Percentiles rank a stretch among this genome's conserved stretches.
Conservation (phyloP, 1,140 invertebrate species). For the Brachionus plicatilis region DNA sequence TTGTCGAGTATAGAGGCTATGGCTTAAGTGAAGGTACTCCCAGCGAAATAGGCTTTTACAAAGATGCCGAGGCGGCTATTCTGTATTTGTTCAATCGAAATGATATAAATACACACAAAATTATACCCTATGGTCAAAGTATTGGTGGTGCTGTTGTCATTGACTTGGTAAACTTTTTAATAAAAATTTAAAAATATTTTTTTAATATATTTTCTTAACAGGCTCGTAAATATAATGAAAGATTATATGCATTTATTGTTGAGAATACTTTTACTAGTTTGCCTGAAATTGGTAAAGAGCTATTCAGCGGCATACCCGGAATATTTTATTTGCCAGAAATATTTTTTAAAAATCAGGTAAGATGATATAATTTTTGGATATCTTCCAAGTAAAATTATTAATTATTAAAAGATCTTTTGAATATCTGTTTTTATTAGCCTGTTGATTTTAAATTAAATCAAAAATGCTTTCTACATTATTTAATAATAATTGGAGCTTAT, state of each 20-base stretch:
- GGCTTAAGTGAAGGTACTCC: slow-evolving; percentile 82
- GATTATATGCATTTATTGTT: slow-evolving; percentile 74
- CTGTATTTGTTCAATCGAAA: slow-evolving; percentile 72
- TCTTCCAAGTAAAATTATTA: too few species aligned
- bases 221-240: slow-evolving; percentile 59
- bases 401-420: too few species aligned
- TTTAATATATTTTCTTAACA: background rate
- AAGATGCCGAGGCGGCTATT: slow-evolving; percentile 78
- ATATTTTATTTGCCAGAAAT: slow-evolving; percentile 17
- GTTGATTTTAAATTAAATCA: too few species aligned
- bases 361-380: too few species aligned
- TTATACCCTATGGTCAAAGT: slow-evolving; percentile 86
- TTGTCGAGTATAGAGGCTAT: slow-evolving; percentile 89
- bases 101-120: slow-evolving; percentile 73
- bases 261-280: slow-evolving; percentile 94
- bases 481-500: too few species aligned
- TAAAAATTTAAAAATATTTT: background rate
- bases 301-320: background rate
- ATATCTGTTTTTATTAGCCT: too few species aligned
- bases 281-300: slow-evolving; percentile 66
- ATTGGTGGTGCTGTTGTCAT: slow-evolving; percentile 79
- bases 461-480: too few species aligned
- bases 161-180: slow-evolving; percentile 67
- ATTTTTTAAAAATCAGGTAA: slow-evolving; percentile 36
- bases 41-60: slow-evolving; percentile 73